These are phyloP conservation scores for Tor tambroides DNA, from an alignment of 2,113 vertebrate genomes.

Conservation along the genomic window DNA sequence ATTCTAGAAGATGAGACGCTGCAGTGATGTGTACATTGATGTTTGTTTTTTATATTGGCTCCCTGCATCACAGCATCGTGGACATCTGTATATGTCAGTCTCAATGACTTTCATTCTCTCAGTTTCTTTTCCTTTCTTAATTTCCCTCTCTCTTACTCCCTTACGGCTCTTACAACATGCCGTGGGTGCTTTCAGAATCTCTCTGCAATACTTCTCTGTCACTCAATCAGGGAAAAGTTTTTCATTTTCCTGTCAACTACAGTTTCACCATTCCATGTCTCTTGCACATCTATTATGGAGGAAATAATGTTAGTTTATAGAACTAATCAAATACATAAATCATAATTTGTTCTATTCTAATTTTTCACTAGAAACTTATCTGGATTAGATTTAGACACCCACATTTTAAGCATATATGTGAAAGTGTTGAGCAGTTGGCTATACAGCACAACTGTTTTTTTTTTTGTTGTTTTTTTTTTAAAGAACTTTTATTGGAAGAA, in stretches of 20 bases:
- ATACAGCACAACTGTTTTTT: too few relatives aligned
- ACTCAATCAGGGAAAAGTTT: conserved; percentile 49
- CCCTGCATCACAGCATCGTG: conserved; percentile 59
- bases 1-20: background rate
- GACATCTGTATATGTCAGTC: conserved; percentile 70
- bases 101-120: conserved; percentile 53
- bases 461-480: too few relatives aligned
- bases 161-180: conserved; percentile 28
- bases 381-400: background rate
- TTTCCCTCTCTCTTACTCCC: conserved; percentile 10
- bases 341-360: background rate
- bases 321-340: background rate
- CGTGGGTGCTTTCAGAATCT: background rate
- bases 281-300: background rate
- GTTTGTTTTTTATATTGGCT: conserved; percentile 64
- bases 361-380: background rate
- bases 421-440: background rate
- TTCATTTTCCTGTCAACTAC: background rate
- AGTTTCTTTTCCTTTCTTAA: conserved; percentile 10
- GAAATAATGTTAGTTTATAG: background rate
- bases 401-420: background rate
- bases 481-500: background rate
- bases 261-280: conserved; percentile 20
- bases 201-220: conserved; percentile 36
- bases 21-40: conserved; percentile 62